phyloP scores from a whole-genome alignment of 2,797 vertebrate genomes.

The Microctenopoma stevenorrisi region DNA sequence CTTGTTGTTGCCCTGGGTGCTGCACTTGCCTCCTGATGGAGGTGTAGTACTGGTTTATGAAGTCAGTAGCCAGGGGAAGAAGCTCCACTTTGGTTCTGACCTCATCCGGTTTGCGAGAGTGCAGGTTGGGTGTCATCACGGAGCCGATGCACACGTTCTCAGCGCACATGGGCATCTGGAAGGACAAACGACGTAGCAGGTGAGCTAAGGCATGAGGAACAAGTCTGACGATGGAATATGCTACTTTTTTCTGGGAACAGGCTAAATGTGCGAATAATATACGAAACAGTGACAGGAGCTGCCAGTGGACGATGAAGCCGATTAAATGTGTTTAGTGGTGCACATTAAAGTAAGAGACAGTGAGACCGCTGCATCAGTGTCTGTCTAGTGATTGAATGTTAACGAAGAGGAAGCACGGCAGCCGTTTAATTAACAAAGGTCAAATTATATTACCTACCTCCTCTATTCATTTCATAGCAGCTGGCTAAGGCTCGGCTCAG shows the following conservation, averaged over 20 bases:
- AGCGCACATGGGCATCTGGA: slow-evolving; percentile 88
- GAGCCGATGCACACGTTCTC: slow-evolving; percentile 93
- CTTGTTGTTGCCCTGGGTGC: too few relatives aligned
- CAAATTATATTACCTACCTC: slow-evolving; percentile 17
- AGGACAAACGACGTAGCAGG: slow-evolving; percentile 14
- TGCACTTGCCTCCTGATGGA: slow-evolving; percentile 92
- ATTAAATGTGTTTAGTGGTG: background rate
- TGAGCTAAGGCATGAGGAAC: slow-evolving; percentile 1
- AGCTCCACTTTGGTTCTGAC: slow-evolving; percentile 87
- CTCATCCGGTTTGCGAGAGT: slow-evolving; percentile 87
- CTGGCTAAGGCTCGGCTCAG: background rate
- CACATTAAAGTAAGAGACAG: background rate
- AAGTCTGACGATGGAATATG: background rate
- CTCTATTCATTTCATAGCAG: slow-evolving; percentile 26
- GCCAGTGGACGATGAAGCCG: too few relatives aligned
- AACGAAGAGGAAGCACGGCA: slow-evolving; percentile 2
- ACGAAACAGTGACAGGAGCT: background rate
- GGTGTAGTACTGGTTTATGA: slow-evolving; percentile 97
- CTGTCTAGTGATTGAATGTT: background rate
- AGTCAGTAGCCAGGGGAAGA: slow-evolving; percentile 92
- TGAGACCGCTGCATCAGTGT: background rate
- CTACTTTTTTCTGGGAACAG: background rate
- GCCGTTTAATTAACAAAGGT: slow-evolving; percentile 30
- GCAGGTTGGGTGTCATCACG: slow-evolving; percentile 87
- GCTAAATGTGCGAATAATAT: background rate